phyloP scores from a whole-genome alignment of 2,888 invertebrate species.

The Parapristionchus giblindavisi region DNA sequence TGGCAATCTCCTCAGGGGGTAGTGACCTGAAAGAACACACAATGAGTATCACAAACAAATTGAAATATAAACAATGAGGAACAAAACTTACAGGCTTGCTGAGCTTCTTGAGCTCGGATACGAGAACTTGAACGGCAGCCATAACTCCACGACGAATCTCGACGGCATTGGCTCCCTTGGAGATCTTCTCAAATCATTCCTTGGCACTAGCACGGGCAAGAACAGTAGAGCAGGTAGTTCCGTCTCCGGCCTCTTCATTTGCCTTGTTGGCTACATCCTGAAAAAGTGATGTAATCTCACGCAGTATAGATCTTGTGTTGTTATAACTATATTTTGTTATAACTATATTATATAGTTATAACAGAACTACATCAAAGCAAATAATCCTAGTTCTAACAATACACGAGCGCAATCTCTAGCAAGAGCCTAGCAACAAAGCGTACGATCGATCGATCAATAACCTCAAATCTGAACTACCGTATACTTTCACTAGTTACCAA shows the following conservation, averaged over 20 bases:
- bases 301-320: too few species aligned
- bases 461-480: too few species aligned
- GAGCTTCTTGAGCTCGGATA: conserved; percentile 85
- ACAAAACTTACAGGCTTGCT: conserved; percentile 77
- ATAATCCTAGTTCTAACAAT: too few species aligned
- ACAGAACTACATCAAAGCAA: too few species aligned
- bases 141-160: conserved; percentile 79
- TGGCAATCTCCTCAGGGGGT: conserved; percentile 99
- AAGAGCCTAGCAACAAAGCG: too few species aligned
- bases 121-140: conserved; percentile 91
- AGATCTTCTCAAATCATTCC: conserved; percentile 98
- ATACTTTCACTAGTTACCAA: too few species aligned
- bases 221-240: conserved; percentile 96
- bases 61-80: too few species aligned
- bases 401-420: too few species aligned
- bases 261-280: conserved; percentile 97
- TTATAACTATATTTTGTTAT: too few species aligned
- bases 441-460: too few species aligned
- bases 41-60: background rate
- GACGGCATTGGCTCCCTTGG: conserved; percentile 72
- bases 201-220: conserved; percentile 96
- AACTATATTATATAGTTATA: too few species aligned
- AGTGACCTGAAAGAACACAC: conserved; percentile 76
- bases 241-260: conserved; percentile 99
- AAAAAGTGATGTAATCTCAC: too few species aligned